Conservation (phyloP, 1,140 invertebrate genomes). For the Drosophila virilis region DNA sequence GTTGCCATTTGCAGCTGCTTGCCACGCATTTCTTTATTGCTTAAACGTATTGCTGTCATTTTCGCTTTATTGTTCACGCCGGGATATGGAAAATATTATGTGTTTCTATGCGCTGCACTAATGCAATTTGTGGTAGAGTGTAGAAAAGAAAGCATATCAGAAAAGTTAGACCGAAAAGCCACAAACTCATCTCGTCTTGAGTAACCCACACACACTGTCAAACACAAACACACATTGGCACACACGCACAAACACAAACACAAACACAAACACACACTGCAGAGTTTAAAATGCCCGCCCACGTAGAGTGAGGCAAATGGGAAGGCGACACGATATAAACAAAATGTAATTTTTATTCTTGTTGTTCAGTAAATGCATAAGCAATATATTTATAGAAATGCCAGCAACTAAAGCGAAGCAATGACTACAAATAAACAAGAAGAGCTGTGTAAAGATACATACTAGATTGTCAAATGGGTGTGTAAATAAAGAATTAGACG, state of each 20-base stretch:
- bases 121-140: slow-evolving; percentile 35
- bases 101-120: slow-evolving; percentile 40
- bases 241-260: neutral
- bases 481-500: neutral
- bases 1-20: slow-evolving; percentile 47
- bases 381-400: slow-evolving; percentile 41
- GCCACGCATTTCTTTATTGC: slow-evolving; percentile 73
- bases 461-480: neutral
- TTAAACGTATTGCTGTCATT: slow-evolving; percentile 80
- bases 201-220: slow-evolving; percentile 17
- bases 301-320: slow-evolving; percentile 25
- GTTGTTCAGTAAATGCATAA: slow-evolving; percentile 22
- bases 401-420: slow-evolving; percentile 11
- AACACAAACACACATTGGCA: slow-evolving; percentile 3
- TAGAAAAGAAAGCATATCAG: slow-evolving; percentile 7
- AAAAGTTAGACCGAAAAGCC: slow-evolving; percentile 24
- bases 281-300: slow-evolving; percentile 24
- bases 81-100: slow-evolving; percentile 58
- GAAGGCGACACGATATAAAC: slow-evolving; percentile 32
- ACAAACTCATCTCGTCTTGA: slow-evolving; percentile 9
- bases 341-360: slow-evolving; percentile 27
- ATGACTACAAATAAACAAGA: slow-evolving; percentile 9
- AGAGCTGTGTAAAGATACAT: slow-evolving; percentile 17
- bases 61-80: slow-evolving; percentile 56
- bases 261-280: too few relatives aligned